Base-by-base conservation (phyloP, 2,113 vertebrate genomes). In the Leptosomus discolor region DNA sequence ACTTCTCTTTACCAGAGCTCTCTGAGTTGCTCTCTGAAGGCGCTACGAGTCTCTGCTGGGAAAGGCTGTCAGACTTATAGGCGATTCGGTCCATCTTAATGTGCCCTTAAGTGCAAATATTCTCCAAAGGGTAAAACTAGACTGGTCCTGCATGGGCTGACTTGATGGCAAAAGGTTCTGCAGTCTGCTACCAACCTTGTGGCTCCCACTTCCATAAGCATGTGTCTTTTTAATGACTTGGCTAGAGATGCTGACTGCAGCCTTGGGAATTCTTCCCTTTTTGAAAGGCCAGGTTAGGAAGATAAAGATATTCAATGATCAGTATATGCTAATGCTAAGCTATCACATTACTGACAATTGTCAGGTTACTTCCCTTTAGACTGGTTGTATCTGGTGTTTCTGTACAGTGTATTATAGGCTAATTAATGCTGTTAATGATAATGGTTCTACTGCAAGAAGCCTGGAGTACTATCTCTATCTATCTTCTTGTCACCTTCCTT, bases 361-460 rank as follows among this genome's bases (percentile, higher is more conserved):
- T 93, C 94, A 87, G 95, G 83, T 97, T 88, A 32, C 95, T 93
- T 88, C 97, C 94, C 93, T 83, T 92, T 57, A 51, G 88, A 94
- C 92, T 78, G 70, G 86, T 45, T 39, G 88, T 69, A 70, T 96
- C 94, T 94, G 92, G 80, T 92, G 95, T 29, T 29, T 83, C 93
- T 65, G 91, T 90, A 61, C 90, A 92, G 96, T 97, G 91, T 97
- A 97, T 98, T 97, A 97, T 43, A 90, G 97, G 94, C 97, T 98
- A 98, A 98, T 98, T 98, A 98, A 98, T 83, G 93, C 97, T 94
- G 94, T 94, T 98, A 97, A 98, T 98, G 97, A 97, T 98, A 94
- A 97, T 97, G 96, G 94, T 76, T 79, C 93, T 97, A 75, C 84
- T 76, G 95, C 94, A 96, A 98, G 97, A 96, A 95, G 96, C 96